These are phyloP conservation scores for Antedon mediterranea DNA, from an alignment of 53 echinoderm and acorn worm genomes.

Conservation along the genomic window DNA sequence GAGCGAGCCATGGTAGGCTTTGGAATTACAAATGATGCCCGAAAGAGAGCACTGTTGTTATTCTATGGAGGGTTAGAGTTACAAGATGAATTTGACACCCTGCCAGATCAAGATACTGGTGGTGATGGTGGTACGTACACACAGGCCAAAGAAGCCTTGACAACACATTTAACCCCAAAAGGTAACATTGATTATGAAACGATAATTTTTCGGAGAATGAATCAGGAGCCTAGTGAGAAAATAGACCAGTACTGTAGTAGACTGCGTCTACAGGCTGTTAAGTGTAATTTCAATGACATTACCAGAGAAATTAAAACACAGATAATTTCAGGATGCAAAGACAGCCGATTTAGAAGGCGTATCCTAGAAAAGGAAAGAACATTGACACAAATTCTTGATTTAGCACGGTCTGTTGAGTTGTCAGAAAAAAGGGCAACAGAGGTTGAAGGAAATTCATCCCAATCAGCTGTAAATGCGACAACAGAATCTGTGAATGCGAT, in stretches of 20 bases:
- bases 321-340: conserved; percentile 30
- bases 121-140: conserved; percentile 19
- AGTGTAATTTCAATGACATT: conserved; percentile 26
- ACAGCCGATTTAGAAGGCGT: conserved; percentile 5
- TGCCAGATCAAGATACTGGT: neutral
- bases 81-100: neutral
- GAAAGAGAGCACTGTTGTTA: too few species aligned
- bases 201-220: conserved; percentile 31
- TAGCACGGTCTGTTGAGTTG: neutral
- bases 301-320: conserved; percentile 42
- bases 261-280: conserved; percentile 12
- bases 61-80: conserved; percentile 36
- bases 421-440: too few species aligned
- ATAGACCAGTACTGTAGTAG: conserved; percentile 27
- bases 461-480: neutral
- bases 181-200: conserved; percentile 32
- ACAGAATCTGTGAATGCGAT: too few species aligned
- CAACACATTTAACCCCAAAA: conserved; percentile 24
- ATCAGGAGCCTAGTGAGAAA: conserved; percentile 22
- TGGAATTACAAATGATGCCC: too few species aligned
- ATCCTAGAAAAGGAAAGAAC: conserved; percentile 10
- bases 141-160: conserved; percentile 19
- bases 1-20: too few species aligned
- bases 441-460: too few species aligned
- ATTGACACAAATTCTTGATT: neutral